Percentiles rank a stretch among this genome's conserved stretches.
phyloP scores from a whole-genome alignment of 2,113 vertebrate species.

The Aegypius monachus region DNA sequence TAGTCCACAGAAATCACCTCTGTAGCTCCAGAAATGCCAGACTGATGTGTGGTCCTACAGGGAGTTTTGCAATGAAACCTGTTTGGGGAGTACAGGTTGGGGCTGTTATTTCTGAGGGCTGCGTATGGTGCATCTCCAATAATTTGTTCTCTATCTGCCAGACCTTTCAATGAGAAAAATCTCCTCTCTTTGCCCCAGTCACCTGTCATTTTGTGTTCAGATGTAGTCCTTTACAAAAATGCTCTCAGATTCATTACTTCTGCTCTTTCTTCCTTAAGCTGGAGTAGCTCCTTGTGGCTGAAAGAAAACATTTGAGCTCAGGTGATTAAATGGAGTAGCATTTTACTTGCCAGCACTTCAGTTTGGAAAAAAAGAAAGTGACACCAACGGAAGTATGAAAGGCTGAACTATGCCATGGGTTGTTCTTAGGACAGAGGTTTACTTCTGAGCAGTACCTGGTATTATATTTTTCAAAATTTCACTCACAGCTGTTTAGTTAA shows the following conservation, averaged over 20 bases:
- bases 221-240: not conserved
- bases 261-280: not conserved
- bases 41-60: not conserved
- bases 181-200: not conserved
- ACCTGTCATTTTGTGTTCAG: not conserved
- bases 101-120: not conserved
- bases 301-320: not conserved
- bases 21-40: not conserved
- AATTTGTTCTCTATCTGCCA: not conserved
- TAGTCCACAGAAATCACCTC: not conserved
- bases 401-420: not conserved
- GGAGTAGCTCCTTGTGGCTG: not conserved
- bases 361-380: not conserved
- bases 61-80: not conserved
- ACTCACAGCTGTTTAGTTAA: not conserved
- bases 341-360: not conserved
- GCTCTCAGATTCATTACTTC: not conserved
- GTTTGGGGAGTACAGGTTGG: accelerated
- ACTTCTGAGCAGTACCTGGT: not conserved
- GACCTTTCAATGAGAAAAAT: not conserved
- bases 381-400: not conserved
- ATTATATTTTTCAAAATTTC: not conserved
- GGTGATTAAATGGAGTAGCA: not conserved
- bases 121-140: accelerated
- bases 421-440: not conserved